Conservation (phyloP, 2,888 invertebrate species). For the Chymomyza amoena region DNA sequence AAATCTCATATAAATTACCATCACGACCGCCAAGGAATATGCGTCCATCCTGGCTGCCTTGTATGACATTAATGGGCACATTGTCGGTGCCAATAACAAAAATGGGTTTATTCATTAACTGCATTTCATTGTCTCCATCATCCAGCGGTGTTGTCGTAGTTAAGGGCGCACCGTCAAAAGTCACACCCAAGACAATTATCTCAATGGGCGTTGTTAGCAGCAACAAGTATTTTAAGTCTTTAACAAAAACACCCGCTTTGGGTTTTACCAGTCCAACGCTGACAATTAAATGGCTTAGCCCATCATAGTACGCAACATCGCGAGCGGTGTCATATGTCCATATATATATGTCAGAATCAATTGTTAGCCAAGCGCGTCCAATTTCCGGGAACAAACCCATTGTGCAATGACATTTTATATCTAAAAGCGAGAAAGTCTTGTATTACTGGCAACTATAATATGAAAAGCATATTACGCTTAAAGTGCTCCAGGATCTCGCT, state of each 20-base stretch:
- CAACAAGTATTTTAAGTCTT: conserved; percentile 93
- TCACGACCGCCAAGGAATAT: conserved; percentile 97
- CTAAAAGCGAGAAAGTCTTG: conserved; percentile 79
- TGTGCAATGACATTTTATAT: conserved; percentile 96
- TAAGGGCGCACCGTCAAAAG: conserved; percentile 62
- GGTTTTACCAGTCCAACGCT: conserved; percentile 95
- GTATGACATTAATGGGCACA: conserved; percentile 89
- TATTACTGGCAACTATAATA: neutral
- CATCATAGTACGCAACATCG: conserved; percentile 98
- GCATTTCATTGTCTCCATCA: conserved; percentile 84
- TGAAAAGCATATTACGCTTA: conserved; percentile 83
- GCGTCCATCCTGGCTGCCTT: conserved; percentile 89
- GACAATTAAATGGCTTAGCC: conserved; percentile 94
- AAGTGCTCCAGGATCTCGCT: conserved; percentile 97
- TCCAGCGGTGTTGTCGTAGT: conserved; percentile 20
- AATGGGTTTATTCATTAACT: conserved; percentile 95
- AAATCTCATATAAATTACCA: conserved; percentile 95
- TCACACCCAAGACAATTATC: conserved; percentile 83
- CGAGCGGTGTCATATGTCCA: conserved; percentile 98
- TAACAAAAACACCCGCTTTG: conserved; percentile 92
- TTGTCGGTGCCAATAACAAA: conserved; percentile 95
- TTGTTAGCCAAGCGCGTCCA: conserved; percentile 96
- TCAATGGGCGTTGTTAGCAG: conserved; percentile 97
- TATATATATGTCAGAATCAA: conserved; percentile 96
- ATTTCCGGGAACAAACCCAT: conserved; percentile 99